Base-by-base conservation (phyloP, 2,888 invertebrate species). In the Salticus scenicus region DNA sequence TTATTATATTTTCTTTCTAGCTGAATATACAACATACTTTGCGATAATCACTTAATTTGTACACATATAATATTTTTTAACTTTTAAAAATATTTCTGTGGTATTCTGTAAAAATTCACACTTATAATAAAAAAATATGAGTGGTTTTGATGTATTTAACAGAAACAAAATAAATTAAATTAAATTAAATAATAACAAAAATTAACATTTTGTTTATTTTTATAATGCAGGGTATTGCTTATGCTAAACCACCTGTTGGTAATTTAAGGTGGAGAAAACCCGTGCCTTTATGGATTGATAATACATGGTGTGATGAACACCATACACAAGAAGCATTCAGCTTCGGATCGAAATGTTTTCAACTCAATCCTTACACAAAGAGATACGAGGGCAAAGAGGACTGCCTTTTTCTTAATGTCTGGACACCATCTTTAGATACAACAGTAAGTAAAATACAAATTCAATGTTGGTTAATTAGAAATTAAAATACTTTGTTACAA, bases 401-500 rank as follows among this genome's bases (percentile, higher is more conserved):
- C 74, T 91, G 90, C 82, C 87, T 90, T 1, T 90, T 89, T 78
- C 81, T 90, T 64, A 89, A 88, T 73, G 87, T 91, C 1, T 90
- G 90, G 89, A 90, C 91, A 2, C 91, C 90, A 1, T 86, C 89
- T 7, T 37, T 89, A 2, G 88, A 89, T 69, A 63, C 42, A 0
- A 28, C 72, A 41, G 86, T 87, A 37, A 76, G 73, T 67, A 37
- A 37, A 37, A 4, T 7, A 37, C 37, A 37, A n/a, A n/a, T n/a
- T n/a, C n/a, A n/a, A n/a, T n/a, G n/a, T n/a, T 47, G 27, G 5
- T n/a, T 47, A n/a, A 4, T 47, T 47, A 47, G 14, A n/a, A n/a
- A 47, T 47, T 47, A n/a, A n/a, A 47, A 10, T 41, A 8, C 8
- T 41, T 41, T 41, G 14, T 41, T 41, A 41, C 8, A 10, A 10